Evolutionary conservation across 2,888 invertebrate genomes (phyloP), one percentile per base, ranked within the genome.

Genomic region (Oegoconia quadripuncta): DNA sequence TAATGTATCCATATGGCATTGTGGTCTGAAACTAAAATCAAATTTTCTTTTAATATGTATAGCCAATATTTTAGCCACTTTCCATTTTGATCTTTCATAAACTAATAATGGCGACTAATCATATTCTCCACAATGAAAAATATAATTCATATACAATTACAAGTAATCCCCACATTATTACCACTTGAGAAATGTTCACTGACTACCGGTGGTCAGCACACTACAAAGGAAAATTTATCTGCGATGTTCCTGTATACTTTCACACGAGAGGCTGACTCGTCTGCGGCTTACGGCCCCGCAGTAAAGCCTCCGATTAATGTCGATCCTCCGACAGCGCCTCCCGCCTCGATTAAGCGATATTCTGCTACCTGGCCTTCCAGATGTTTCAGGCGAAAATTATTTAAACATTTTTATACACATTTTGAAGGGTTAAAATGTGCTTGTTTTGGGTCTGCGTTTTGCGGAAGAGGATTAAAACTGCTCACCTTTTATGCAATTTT

Each of bases 301-400:
- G 72, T 86, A 83, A 83, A 84, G 73, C 71, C 74, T 74, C 63
- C 75, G 74, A 81, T 81, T 82, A 82, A 81, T 77, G 74, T 51
- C 63, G 55, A 64, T 70, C 67, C 77, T 72, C 69, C 64, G 59
- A 50, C 62, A 49, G 59, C 50, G 62, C 62, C 66, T 72, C 57
- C 44, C 55, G 64, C 55, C 68, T 67, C 78, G 81, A 82, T 83
- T 82, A 82, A 84, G 82, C 75, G 64, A 80, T 83, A 71, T 65
- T 64, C 52, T 50, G 55, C 59, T 65, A 77, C 77, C 74, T 74
- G 68, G 56, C 59, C 61, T 64, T 57, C n/a, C 60, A 62, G 59
- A 53, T 58, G 54, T 64, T 69, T 63, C 63, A 59, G 61, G 50
- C 43, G 52, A 60, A 65, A 63, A 50, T 52, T 54, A 55, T 56